phyloP scores from a whole-genome alignment of 1,140 invertebrate species.

The Delia radicum region DNA sequence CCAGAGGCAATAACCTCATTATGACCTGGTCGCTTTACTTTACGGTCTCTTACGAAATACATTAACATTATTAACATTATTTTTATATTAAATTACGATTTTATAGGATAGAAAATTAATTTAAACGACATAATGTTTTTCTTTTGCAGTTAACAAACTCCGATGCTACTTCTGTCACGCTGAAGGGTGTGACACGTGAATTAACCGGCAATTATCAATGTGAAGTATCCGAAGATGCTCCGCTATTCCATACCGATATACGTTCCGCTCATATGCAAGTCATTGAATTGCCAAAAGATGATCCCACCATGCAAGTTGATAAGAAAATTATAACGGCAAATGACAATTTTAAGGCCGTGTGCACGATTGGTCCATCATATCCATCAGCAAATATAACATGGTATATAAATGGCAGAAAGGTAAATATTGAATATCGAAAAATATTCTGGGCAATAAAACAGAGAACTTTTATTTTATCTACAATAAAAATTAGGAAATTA shows the following conservation, averaged over 20 bases:
- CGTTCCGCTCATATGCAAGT: slow-evolving; percentile 68
- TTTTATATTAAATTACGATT: not conserved
- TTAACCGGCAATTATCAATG: slow-evolving; percentile 70
- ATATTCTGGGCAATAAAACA: too few species aligned
- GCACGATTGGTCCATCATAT: slow-evolving; percentile 60
- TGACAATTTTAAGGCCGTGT: slow-evolving; percentile 57
- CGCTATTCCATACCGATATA: slow-evolving; percentile 70
- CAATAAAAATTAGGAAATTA: too few species aligned
- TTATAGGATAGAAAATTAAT: not conserved
- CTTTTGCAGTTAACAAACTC: slow-evolving; percentile 62
- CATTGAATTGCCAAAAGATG: slow-evolving; percentile 56
- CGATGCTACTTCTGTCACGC: slow-evolving; percentile 63
- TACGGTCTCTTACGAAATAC: too few species aligned
- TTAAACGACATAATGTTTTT: not conserved
- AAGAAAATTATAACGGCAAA: slow-evolving; percentile 51
- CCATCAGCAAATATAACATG: slow-evolving; percentile 71
- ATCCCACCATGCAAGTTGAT: slow-evolving; percentile 52
- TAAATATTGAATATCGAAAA: too few species aligned
- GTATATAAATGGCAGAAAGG: slow-evolving; percentile 69
- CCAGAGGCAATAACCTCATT: too few species aligned
- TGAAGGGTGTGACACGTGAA: slow-evolving; percentile 64
- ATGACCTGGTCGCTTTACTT: too few species aligned
- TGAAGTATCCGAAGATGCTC: slow-evolving; percentile 72
- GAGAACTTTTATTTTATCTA: too few species aligned
- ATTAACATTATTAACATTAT: too few species aligned